Base-by-base conservation (phyloP, 1,140 invertebrate species). In the Brachionus paranguensis region DNA sequence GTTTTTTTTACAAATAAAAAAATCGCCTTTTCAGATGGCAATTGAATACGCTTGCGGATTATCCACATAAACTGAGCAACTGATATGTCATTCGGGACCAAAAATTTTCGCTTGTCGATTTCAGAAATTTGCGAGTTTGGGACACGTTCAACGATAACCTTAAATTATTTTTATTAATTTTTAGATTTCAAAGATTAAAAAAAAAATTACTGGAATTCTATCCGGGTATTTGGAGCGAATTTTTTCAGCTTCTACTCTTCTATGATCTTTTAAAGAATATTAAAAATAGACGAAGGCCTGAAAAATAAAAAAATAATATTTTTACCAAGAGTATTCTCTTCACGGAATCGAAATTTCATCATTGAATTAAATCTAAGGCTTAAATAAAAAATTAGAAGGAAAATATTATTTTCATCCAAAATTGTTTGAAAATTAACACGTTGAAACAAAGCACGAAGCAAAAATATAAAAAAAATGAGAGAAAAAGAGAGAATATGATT, bases 61-160 rank as follows among this genome's bases (percentile, higher is more conserved):
- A 91, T 91, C 89, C 90, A 91, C 89, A 91, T 91, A 84, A 91
- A 91, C 86, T 91, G 90, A 55, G 90, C 91, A n/a, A 91, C 89
- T 74, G 90, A 89, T 64, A 91, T 90, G 85, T 91, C 91, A 86
- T 87, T 88, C 7, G 91, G 91, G 7, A 91, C 90, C 12, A 91
- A 86, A 85, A 91, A 91, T 85, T 91, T 91, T 10, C 89, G 86
- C 85, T 91, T 91, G 85, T 91, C 90, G 29, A 91, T 89, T 27
- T 88, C 87, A 41, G 88, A 87, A 53, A 91, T 89, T 65, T 89
- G 87, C 14, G 89, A 89, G 29, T 88, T 88, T 3, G 89, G 89
- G 29, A 88, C 88, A 85, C 89, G 89, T 85, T 91, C 90, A 17
- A 91, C 90, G 74, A 91, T 89, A 11, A 91, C 78, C 78, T 81